Evolutionary conservation across 2,888 invertebrate genomes (phyloP).

Genomic region (Sinelater perroti): DNA sequence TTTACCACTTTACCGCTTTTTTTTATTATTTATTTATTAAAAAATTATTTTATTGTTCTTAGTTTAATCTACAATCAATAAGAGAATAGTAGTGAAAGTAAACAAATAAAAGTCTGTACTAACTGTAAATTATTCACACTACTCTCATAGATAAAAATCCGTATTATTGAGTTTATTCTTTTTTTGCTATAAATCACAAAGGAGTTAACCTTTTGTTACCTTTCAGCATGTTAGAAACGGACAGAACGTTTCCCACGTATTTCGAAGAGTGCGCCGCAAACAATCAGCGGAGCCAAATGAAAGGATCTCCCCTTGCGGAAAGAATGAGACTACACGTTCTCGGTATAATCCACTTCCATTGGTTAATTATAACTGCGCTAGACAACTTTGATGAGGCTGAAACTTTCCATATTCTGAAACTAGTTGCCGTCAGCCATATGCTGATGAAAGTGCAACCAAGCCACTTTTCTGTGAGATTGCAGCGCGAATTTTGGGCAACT

Average conservation of each 20-base stretch:
- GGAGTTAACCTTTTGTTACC: no score
- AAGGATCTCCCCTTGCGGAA: not conserved
- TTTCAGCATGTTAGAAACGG: slow-evolving; percentile 8
- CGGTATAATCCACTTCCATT: slow-evolving; percentile 6
- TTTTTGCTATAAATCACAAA: no score
- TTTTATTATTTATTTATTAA: no score
- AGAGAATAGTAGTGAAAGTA: no score
- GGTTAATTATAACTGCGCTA: not conserved
- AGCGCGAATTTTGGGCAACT: no score
- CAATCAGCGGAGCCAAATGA: not conserved
- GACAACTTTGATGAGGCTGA: not conserved
- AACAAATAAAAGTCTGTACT: no score
- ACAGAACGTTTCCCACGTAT: slow-evolving; percentile 7
- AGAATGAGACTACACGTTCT: slow-evolving; percentile 2
- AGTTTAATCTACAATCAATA: no score
- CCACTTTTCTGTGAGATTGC: slow-evolving; percentile 30
- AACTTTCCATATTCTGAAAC: slow-evolving; percentile 27
- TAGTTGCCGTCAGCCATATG: slow-evolving; percentile 33
- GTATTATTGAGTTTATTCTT: no score
- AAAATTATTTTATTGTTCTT: no score
- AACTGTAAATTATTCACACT: no score
- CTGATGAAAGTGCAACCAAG: slow-evolving; percentile 29
- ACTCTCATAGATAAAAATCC: no score
- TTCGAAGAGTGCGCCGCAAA: slow-evolving; percentile 11
- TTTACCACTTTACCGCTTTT: no score